These are phyloP conservation scores for Xestia xanthographa DNA, from an alignment of 2,888 invertebrate genomes.

Conservation along the genomic window DNA sequence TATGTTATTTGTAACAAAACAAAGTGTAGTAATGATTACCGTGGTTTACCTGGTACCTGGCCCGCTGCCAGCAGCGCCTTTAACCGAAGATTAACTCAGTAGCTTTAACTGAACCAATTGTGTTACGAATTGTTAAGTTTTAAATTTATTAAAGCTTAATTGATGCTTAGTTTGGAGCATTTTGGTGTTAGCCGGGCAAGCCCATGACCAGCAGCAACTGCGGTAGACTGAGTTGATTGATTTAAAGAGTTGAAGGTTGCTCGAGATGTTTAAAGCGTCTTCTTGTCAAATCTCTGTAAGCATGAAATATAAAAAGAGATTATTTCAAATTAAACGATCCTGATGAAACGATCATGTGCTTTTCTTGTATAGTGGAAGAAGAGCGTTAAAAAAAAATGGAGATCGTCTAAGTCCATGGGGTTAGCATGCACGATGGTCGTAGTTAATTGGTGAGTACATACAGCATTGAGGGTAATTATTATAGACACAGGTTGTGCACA, in stretches of 20 bases:
- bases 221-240: background rate
- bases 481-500: background rate
- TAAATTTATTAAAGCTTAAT: conserved; percentile 56
- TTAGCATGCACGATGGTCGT: background rate
- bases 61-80: conserved; percentile 59
- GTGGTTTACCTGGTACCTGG: conserved; percentile 61
- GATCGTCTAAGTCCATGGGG: background rate
- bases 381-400: background rate
- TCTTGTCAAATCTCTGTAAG: background rate
- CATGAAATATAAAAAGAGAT: background rate
- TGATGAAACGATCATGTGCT: background rate
- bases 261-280: background rate
- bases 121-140: conserved; percentile 62
- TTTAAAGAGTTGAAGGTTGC: background rate
- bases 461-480: background rate
- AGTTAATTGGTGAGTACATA: background rate
- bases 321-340: background rate
- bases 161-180: conserved; percentile 36
- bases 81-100: conserved; percentile 59
- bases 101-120: conserved; percentile 54
- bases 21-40: conserved; percentile 46
- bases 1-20: conserved; percentile 29
- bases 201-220: background rate
- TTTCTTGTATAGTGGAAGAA: background rate
- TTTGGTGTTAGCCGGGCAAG: background rate